Evolutionary conservation across 2,888 invertebrate species (phyloP).

Genomic region (Eristalis pertinax): DNA sequence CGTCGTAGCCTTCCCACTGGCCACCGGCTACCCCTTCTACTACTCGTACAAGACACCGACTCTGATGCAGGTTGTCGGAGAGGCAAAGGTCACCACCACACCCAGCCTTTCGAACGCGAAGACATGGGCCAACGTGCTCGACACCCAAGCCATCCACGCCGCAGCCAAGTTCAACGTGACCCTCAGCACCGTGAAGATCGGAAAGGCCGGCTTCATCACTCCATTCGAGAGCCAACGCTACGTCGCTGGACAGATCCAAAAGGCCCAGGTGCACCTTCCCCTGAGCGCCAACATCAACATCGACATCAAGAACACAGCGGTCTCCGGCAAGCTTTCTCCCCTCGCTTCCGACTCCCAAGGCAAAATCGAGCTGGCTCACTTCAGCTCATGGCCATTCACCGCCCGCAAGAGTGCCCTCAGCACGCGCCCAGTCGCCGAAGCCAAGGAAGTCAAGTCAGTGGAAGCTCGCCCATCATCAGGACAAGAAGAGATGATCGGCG

Average conservation of each 20-base stretch:
- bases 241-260: slow-evolving; percentile 85
- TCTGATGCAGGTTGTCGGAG: slow-evolving; percentile 83
- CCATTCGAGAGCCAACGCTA: slow-evolving; percentile 84
- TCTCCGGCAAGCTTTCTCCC: slow-evolving; percentile 82
- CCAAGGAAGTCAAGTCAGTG: slow-evolving; percentile 81
- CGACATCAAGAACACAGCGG: slow-evolving; percentile 81
- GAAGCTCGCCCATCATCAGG: slow-evolving; percentile 78
- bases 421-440: slow-evolving; percentile 82
- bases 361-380: slow-evolving; percentile 83
- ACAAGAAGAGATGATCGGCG: slow-evolving; percentile 81
- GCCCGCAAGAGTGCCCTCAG: slow-evolving; percentile 83
- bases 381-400: slow-evolving; percentile 86
- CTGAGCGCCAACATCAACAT: slow-evolving; percentile 81
- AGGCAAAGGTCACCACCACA: slow-evolving; percentile 80
- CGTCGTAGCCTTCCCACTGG: slow-evolving; percentile 87
- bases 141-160: slow-evolving; percentile 78
- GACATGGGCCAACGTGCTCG: slow-evolving; percentile 56
- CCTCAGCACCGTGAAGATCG: slow-evolving; percentile 83
- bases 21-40: slow-evolving; percentile 87
- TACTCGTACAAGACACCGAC: slow-evolving; percentile 85
- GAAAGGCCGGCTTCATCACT: slow-evolving; percentile 85
- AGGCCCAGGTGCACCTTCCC: slow-evolving; percentile 84
- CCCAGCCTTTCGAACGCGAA: slow-evolving; percentile 70
- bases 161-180: slow-evolving; percentile 82
- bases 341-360: slow-evolving; percentile 80